A percentile compares a stretch with the other conserved stretches of the same genome.
phyloP scores from a whole-genome alignment of 2,797 vertebrate genomes.

The Hyperoplus immaculatus region DNA sequence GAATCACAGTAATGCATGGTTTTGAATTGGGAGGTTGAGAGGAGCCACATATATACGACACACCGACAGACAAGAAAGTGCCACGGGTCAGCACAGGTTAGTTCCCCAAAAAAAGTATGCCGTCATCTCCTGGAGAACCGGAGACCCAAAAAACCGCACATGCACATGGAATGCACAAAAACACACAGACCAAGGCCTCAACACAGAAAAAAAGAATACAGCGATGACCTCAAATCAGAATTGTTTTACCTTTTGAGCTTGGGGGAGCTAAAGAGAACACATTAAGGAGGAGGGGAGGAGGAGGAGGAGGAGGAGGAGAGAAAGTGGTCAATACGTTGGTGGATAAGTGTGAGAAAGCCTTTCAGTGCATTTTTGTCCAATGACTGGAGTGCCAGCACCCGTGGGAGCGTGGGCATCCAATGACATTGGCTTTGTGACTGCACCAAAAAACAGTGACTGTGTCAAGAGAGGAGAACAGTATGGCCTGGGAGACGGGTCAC shows the following conservation, averaged over 20 bases:
- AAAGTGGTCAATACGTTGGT: constrained; percentile 71
- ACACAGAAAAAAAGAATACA: constrained; percentile 66
- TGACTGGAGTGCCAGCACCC: constrained; percentile 60
- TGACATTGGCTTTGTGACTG: constrained; percentile 52
- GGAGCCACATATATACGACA: constrained; percentile 56
- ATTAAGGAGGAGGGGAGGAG: constrained; percentile 60
- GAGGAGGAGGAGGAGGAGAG: constrained; percentile 32
- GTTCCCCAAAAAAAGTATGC: constrained; percentile 34
- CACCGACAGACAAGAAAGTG: constrained; percentile 61
- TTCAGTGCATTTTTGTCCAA: constrained; percentile 47
- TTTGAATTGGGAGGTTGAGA: constrained; percentile 46
- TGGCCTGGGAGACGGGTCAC: constrained; percentile 20
- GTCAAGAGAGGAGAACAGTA: constrained; percentile 49
- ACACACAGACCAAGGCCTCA: constrained; percentile 67
- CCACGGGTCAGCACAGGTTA: constrained; percentile 53
- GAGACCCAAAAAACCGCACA: constrained; percentile 56
- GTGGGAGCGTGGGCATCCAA: constrained; percentile 76
- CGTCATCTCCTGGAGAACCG: constrained; percentile 32
- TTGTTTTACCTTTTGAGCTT: constrained; percentile 98
- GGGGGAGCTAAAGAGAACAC: constrained; percentile 93
- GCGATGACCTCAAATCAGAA: constrained; percentile 75
- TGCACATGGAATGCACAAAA: constrained; percentile 67
- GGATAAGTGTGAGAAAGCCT: constrained; percentile 61
- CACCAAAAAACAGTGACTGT: constrained; percentile 54
- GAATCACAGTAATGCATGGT: constrained; percentile 57